phyloP scores from a whole-genome alignment of 2,797 vertebrate species.

The Clarias pachynema region DNA sequence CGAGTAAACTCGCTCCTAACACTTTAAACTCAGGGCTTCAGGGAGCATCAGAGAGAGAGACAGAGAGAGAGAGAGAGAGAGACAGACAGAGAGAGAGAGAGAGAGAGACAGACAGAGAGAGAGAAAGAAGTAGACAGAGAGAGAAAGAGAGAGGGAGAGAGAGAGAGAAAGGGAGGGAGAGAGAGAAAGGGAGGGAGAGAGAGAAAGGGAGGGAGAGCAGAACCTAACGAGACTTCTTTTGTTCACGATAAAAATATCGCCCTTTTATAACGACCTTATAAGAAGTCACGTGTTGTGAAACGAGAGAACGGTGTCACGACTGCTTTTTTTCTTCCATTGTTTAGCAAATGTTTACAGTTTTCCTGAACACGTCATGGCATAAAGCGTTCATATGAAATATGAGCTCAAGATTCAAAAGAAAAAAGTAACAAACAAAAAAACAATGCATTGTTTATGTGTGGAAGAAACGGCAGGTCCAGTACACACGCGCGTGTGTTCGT shows the following conservation, averaged over 20 bases:
- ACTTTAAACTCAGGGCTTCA: background rate
- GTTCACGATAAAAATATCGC: background rate
- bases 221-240: background rate
- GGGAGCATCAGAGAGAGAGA: background rate
- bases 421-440: background rate
- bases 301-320: background rate
- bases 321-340: background rate
- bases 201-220: background rate
- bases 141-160: too few species aligned
- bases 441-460: background rate
- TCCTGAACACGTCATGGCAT: background rate
- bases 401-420: background rate
- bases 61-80: too few species aligned
- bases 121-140: too few species aligned
- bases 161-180: too few species aligned
- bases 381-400: background rate
- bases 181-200: too few species aligned
- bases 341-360: background rate
- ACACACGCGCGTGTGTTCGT: background rate
- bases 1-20: background rate
- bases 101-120: too few species aligned
- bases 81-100: too few species aligned
- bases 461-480: background rate
- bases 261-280: background rate
- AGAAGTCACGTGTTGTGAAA: background rate